Percentiles rank a stretch among this genome's conserved stretches.
phyloP scores from a whole-genome alignment of 2,888 invertebrate species.

The Nowickia ferox region DNA sequence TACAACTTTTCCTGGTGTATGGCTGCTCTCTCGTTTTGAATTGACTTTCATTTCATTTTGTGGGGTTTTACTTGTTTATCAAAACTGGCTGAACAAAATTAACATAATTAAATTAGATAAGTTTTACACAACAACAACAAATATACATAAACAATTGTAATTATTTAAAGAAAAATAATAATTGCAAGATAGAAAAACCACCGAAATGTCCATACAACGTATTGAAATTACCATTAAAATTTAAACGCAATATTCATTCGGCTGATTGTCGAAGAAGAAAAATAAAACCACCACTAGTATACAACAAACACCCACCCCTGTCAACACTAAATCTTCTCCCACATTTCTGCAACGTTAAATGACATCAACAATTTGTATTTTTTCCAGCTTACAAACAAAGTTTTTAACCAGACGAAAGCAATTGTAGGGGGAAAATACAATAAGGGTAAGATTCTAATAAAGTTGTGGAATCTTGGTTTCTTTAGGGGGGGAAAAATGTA shows the following conservation, averaged over 20 bases:
- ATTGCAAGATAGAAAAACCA: constrained; percentile 1
- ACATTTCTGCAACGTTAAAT: constrained; percentile 44
- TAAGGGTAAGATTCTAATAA: constrained; percentile 13
- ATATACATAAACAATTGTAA: constrained; percentile 17
- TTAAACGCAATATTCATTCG: constrained; percentile 43
- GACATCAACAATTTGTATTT: constrained; percentile 66
- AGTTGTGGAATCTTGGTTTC: constrained; percentile 43
- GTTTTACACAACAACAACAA: constrained; percentile 10
- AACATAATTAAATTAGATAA: constrained; percentile 64
- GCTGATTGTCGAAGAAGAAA: neutral
- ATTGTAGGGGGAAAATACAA: neutral
- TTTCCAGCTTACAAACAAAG: neutral
- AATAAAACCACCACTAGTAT: constrained; percentile 5
- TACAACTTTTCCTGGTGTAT: neutral
- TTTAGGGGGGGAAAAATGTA: neutral
- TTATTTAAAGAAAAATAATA: constrained; percentile 14
- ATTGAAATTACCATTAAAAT: constrained; percentile 61
- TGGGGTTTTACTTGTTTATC: neutral
- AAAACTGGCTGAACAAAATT: constrained; percentile 9
- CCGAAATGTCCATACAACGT: constrained; percentile 42
- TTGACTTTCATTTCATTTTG: constrained; percentile 9
- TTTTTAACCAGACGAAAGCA: neutral
- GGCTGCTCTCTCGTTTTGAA: neutral
- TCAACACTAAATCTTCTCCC: neutral
- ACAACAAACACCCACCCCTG: neutral